These are phyloP conservation scores for Limnephilus marmoratus DNA, from an alignment of 2,888 invertebrate genomes.

Conservation along the genomic window DNA sequence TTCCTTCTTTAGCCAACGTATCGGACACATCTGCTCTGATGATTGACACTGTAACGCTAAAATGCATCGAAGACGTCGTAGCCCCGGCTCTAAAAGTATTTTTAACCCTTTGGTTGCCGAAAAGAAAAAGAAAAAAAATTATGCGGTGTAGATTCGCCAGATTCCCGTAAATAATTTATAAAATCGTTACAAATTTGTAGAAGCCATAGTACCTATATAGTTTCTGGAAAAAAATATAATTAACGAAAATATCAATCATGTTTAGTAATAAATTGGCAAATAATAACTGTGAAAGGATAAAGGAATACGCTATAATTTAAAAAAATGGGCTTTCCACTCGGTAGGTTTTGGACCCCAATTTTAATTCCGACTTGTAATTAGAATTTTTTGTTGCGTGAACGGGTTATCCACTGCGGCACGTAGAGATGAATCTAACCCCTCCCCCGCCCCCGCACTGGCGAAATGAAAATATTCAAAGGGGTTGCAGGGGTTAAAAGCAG, in stretches of 20 bases:
- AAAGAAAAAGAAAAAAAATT: too few relatives aligned
- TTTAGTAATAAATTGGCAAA: background rate
- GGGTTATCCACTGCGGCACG: conserved; percentile 22
- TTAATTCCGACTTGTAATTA: conserved; percentile 42
- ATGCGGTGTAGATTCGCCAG: too few relatives aligned
- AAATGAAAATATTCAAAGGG: conserved; percentile 38
- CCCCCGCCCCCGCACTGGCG: conserved; percentile 46
- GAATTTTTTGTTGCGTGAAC: conserved; percentile 28
- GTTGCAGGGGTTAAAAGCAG: background rate
- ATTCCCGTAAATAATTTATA: too few relatives aligned
- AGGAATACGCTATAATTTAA: background rate
- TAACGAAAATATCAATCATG: background rate
- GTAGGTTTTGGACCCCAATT: background rate
- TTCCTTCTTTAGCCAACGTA: too few relatives aligned
- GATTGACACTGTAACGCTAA: too few relatives aligned
- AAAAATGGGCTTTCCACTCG: background rate
- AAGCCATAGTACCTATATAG: background rate
- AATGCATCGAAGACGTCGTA: too few relatives aligned
- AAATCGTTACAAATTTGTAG: too few relatives aligned
- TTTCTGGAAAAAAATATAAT: background rate
- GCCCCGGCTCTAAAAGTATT: too few relatives aligned
- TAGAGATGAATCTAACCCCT: conserved; percentile 27
- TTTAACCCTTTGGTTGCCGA: too few relatives aligned
- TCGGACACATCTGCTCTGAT: too few relatives aligned
- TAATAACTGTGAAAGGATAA: background rate